Percentiles rank a stretch among this genome's conserved stretches.
Evolutionary conservation across 2,888 invertebrate species (phyloP).

Genomic region (Hypolimnas misippus): DNA sequence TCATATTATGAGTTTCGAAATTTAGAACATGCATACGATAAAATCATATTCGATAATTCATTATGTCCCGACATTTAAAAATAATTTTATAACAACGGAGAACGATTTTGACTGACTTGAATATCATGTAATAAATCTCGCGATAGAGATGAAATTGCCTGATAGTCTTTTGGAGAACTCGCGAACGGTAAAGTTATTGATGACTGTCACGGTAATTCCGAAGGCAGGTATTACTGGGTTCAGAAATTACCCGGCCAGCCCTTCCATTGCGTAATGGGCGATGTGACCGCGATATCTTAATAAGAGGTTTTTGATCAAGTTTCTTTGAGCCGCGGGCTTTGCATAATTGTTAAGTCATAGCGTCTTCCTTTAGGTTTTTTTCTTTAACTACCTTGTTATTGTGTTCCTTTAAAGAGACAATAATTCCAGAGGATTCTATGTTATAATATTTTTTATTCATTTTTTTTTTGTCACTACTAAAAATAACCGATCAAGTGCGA

Average conservation of each 20-base stretch:
- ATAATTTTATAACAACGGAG: constrained; percentile 27
- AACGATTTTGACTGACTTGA: constrained; percentile 27
- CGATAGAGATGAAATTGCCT: constrained; percentile 50
- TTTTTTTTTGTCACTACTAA: too few relatives aligned
- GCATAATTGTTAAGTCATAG: constrained; percentile 73
- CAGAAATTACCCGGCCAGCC: constrained; percentile 58
- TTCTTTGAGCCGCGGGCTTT: constrained; percentile 61
- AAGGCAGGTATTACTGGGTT: constrained; percentile 56
- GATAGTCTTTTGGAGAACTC: constrained; percentile 63
- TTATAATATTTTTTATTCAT: background rate
- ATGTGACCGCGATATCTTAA: constrained; percentile 80
- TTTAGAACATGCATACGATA: background rate
- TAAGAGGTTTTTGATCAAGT: constrained; percentile 78
- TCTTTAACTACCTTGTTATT: background rate
- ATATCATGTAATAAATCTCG: constrained; percentile 30
- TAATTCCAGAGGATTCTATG: background rate
- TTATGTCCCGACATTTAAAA: constrained; percentile 21
- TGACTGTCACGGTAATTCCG: constrained; percentile 70
- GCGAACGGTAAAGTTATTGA: constrained; percentile 73
- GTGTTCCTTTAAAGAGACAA: background rate
- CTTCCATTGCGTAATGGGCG: constrained; percentile 67
- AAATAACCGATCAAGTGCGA: too few relatives aligned
- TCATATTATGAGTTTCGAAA: background rate
- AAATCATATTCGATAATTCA: constrained; percentile 12
- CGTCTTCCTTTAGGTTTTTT: constrained; percentile 36